These are phyloP conservation scores for Cladopsammia gracilis DNA, from an alignment of 64 coral and sea anemone genomes.

Conservation along the genomic window DNA sequence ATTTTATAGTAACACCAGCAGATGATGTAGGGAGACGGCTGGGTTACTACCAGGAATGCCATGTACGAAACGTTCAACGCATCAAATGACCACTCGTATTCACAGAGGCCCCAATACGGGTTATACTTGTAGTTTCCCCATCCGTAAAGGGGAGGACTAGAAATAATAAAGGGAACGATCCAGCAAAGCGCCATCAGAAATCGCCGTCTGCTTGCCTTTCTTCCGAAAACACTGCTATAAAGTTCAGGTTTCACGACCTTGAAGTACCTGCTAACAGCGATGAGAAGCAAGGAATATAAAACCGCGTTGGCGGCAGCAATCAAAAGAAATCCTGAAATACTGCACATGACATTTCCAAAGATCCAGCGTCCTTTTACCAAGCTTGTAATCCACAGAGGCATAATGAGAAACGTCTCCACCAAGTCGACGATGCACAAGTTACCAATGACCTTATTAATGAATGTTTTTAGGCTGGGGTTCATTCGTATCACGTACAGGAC, in stretches of 20 bases:
- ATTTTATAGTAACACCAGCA: conserved; percentile 73
- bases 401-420: conserved; percentile 26
- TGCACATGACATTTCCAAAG: conserved; percentile 47
- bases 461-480: conserved; percentile 51
- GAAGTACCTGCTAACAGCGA: conserved; percentile 64
- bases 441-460: conserved; percentile 60
- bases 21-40: conserved; percentile 29
- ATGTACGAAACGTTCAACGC: conserved; percentile 29
- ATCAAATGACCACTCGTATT: conserved; percentile 46
- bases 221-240: conserved; percentile 14
- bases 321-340: background rate
- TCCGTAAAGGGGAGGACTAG: conserved; percentile 52
- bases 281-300: conserved; percentile 30
- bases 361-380: conserved; percentile 49
- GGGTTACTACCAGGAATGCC: conserved; percentile 12
- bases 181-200: conserved; percentile 12
- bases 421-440: conserved; percentile 52
- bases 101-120: conserved; percentile 1
- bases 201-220: background rate
- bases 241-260: conserved; percentile 54
- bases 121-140: conserved; percentile 32
- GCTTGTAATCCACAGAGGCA: conserved; percentile 62
- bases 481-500: conserved; percentile 26
- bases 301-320: conserved; percentile 45
- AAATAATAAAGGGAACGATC: conserved; percentile 3